Evolutionary conservation across 2,888 invertebrate species (phyloP).

Genomic region (Trichogramma evanescens): DNA sequence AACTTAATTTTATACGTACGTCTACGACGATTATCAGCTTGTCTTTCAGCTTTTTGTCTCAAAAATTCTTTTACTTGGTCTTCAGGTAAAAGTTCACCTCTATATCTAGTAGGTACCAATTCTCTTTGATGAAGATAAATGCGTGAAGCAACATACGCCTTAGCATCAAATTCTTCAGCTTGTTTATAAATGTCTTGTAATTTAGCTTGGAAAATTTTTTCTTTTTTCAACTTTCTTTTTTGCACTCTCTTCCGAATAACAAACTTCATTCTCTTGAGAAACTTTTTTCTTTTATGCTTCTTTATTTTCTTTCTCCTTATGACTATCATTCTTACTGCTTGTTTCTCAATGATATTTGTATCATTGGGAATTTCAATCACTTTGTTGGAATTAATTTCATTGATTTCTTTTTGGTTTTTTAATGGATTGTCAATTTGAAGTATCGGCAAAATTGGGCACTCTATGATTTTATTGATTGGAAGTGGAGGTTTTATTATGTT

Average conservation of each 20-base stretch:
- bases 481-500: constrained; percentile 23
- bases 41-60: constrained; percentile 53
- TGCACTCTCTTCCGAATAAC: constrained; percentile 65
- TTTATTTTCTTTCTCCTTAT: constrained; percentile 80
- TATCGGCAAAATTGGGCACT: constrained; percentile 30
- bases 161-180: constrained; percentile 71
- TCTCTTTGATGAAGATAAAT: constrained; percentile 57
- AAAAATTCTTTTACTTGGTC: constrained; percentile 62
- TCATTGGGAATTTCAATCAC: constrained; percentile 50
- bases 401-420: constrained; percentile 19
- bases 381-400: constrained; percentile 48
- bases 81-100: constrained; percentile 60
- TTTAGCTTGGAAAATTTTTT: constrained; percentile 69
- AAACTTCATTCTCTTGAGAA: constrained; percentile 71
- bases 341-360: constrained; percentile 54
- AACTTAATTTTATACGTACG: constrained; percentile 10
- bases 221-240: constrained; percentile 65
- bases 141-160: constrained; percentile 61
- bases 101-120: constrained; percentile 53
- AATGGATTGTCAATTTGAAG: constrained; percentile 35
- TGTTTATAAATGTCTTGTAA: constrained; percentile 62
- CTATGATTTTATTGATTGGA: constrained; percentile 28
- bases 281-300: constrained; percentile 74
- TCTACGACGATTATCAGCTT: constrained; percentile 22
- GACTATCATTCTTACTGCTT: constrained; percentile 67